A percentile compares a stretch with the other conserved stretches of the same genome.
Conservation (phyloP, 2,113 vertebrate genomes). For the Catharus minimus region DNA sequence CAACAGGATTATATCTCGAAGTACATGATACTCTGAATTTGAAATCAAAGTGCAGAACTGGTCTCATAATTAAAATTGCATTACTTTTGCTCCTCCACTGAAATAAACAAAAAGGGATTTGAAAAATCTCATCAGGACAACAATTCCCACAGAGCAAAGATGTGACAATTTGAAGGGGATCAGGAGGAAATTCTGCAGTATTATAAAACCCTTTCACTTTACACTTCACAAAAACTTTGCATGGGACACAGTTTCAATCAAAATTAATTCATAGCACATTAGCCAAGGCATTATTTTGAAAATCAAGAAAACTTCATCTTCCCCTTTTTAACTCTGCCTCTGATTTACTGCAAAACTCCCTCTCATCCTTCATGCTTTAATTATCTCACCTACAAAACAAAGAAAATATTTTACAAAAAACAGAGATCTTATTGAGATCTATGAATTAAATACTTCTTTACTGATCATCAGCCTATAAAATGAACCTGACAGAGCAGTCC, state of each 20-base stretch:
- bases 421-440: background rate
- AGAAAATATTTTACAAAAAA: background rate
- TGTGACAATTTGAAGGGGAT: background rate
- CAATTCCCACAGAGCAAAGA: background rate
- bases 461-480: background rate
- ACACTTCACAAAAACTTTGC: background rate
- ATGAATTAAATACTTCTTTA: background rate
- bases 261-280: background rate
- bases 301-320: background rate
- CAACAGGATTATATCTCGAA: background rate
- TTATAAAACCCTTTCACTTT: background rate
- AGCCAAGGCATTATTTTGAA: background rate
- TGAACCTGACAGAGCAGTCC: background rate
- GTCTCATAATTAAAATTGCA: background rate
- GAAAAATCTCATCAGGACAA: background rate
- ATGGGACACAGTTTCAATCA: background rate
- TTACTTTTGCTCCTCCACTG: background rate
- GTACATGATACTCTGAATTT: background rate
- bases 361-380: background rate
- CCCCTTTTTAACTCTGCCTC: background rate
- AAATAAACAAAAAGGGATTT: background rate
- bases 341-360: background rate
- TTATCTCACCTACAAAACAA: background rate
- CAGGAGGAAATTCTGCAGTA: background rate
- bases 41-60: background rate